Evolutionary conservation across 2,888 invertebrate species (phyloP), one percentile per base, ranked within the genome.

Genomic region (Xestoiulus laeticollis): DNA sequence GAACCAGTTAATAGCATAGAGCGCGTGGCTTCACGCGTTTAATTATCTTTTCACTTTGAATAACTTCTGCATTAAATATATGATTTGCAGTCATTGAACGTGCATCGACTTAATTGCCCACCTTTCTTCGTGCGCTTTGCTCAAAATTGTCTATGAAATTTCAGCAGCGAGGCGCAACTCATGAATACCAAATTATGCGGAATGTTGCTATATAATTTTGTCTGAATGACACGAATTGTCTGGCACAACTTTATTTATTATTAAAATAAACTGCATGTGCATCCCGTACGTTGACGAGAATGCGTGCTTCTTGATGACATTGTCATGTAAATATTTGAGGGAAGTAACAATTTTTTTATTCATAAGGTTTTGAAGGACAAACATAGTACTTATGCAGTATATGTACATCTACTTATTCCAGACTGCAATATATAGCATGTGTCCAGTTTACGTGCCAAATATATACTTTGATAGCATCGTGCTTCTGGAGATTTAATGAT

Each of bases 1-100:
- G 53, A 59, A 59, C 5, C n/a, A 19, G 53, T n/a, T n/a, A 19
- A 59, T 59, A 19, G 53, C 53, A n/a, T n/a, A 59, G 53, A 59
- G n/a, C 53, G 53, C n/a, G 12, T 16, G 16, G 5, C 16, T 59
- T 59, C 5, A 5, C n/a, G 53, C 53, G 2, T 59, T 59, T 59
- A 59, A 59, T 59, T 59, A 59, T 59, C 53, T n/a, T 59, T 59
- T 59, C n/a, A 59, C 53, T 59, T 16, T 59, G 53, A 59, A 59
- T n/a, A 59, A 59, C n/a, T 59, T n/a, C n/a, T 59, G 53, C 53
- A 59, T 59, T 59, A 59, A 59, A 59, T 16, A 59, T 59, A n/a
- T n/a, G 53, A 59, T 59, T 48, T n/a, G 53, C 53, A n/a, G 53
- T 59, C 53, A 59, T 59, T 59, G 53, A 16, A n/a, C 53, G 16